Conservation (phyloP, 2,888 invertebrate species). For the Aspidiotus rigidus region DNA sequence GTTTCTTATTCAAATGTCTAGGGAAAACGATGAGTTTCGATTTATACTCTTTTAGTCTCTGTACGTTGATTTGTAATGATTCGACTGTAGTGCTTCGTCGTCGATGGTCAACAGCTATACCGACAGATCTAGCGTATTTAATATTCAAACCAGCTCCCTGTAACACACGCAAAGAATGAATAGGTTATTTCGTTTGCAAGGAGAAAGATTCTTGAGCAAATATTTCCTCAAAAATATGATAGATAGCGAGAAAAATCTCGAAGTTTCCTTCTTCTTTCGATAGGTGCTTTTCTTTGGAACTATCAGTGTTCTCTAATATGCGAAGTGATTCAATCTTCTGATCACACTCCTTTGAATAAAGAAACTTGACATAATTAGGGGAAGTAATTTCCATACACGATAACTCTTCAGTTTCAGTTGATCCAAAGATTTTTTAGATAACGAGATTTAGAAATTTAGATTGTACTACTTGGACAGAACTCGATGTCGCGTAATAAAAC, state of each 20-base stretch:
- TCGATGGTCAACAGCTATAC: slow-evolving; percentile 90
- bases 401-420: neutral
- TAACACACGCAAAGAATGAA: slow-evolving; percentile 39
- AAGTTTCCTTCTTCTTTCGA: too few species aligned
- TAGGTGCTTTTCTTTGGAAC: too few species aligned
- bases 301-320: too few species aligned
- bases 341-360: too few species aligned
- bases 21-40: slow-evolving; percentile 96
- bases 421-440: neutral
- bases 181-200: too few species aligned
- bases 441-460: too few species aligned
- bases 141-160: slow-evolving; percentile 80
- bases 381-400: neutral
- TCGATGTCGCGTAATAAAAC: neutral
- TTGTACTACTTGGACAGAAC: too few species aligned
- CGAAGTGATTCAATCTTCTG: too few species aligned
- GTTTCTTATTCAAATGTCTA: slow-evolving; percentile 73
- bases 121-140: slow-evolving; percentile 81
- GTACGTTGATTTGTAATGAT: slow-evolving; percentile 83
- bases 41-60: slow-evolving; percentile 91
- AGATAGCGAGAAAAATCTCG: too few species aligned
- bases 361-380: too few species aligned
- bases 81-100: slow-evolving; percentile 93
- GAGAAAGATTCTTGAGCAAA: too few species aligned
- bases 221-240: too few species aligned